Percentiles rank a stretch among this genome's conserved stretches.
Conservation (phyloP, 2,888 invertebrate genomes). For the Metalampra italica region DNA sequence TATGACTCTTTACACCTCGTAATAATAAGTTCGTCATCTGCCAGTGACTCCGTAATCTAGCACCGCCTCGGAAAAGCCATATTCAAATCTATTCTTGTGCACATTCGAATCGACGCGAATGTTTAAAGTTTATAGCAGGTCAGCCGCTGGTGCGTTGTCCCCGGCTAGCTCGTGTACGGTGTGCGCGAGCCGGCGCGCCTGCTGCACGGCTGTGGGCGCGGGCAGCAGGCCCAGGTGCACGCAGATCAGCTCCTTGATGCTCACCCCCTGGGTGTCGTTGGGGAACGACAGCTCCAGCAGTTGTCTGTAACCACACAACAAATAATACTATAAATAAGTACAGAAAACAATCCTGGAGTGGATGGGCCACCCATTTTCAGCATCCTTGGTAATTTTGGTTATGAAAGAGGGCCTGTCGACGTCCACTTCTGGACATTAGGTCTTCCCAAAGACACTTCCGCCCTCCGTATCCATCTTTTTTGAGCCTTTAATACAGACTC, state of each 20-base stretch:
- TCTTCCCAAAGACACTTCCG: no score
- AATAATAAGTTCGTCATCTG: no score
- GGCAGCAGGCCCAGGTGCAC: conserved; percentile 91
- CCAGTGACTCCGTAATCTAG: no score
- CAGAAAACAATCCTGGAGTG: no score
- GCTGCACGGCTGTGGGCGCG: conserved; percentile 87
- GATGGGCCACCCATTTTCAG: no score
- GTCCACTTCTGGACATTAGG: no score
- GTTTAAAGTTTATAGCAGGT: conserved; percentile 34
- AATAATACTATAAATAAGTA: background rate
- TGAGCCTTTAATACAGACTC: no score
- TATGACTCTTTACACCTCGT: no score
- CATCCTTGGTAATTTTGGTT: no score
- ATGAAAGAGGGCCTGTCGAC: no score
- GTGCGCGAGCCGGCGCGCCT: conserved; percentile 86
- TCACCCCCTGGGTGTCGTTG: conserved; percentile 51
- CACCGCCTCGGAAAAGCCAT: no score
- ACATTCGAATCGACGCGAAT: background rate
- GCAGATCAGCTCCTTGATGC: conserved; percentile 84
- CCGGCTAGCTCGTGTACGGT: conserved; percentile 85
- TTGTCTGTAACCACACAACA: conserved; percentile 39
- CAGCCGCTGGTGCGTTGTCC: conserved; percentile 72
- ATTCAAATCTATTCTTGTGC: background rate
- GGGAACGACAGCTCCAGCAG: conserved; percentile 62
- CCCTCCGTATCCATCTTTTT: no score